phyloP scores from a whole-genome alignment of 2,113 vertebrate species.

The Plotosus lineatus region DNA sequence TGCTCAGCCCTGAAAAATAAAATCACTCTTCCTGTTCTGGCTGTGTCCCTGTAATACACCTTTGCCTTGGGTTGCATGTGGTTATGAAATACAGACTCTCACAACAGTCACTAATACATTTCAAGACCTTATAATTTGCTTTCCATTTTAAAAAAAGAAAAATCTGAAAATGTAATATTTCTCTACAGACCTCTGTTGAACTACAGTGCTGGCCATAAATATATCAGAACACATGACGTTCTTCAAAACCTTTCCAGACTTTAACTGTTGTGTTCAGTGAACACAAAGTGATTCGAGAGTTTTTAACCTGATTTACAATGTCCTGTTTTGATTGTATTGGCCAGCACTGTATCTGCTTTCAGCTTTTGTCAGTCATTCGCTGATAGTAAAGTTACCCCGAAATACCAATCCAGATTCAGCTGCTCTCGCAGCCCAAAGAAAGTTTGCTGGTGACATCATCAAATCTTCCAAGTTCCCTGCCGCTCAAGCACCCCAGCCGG shows the following conservation, averaged over 20 bases:
- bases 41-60: conserved; percentile 4
- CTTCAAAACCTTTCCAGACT: neutral
- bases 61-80: conserved; percentile 39
- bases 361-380: conserved; percentile 34
- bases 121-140: neutral
- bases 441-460: conserved; percentile 89
- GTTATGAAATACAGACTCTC: conserved; percentile 3
- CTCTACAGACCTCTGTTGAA: conserved; percentile 12
- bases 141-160: neutral
- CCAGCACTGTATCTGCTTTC: conserved; percentile 35
- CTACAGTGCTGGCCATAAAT: conserved; percentile 37
- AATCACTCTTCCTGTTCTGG: conserved; percentile 21
- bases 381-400: conserved; percentile 72
- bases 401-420: conserved; percentile 84
- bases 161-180: neutral
- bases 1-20: conserved; percentile 20
- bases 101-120: conserved; percentile 13
- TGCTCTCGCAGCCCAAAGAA: conserved; percentile 86
- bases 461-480: conserved; percentile 94
- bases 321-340: conserved; percentile 41
- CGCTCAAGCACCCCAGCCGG: conserved; percentile 83
- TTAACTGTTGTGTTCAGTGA: neutral
- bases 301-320: neutral
- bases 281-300: neutral
- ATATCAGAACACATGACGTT: conserved; percentile 33